phyloP scores from a whole-genome alignment of 1,140 invertebrate species.

The Globodera ellingtonae region DNA sequence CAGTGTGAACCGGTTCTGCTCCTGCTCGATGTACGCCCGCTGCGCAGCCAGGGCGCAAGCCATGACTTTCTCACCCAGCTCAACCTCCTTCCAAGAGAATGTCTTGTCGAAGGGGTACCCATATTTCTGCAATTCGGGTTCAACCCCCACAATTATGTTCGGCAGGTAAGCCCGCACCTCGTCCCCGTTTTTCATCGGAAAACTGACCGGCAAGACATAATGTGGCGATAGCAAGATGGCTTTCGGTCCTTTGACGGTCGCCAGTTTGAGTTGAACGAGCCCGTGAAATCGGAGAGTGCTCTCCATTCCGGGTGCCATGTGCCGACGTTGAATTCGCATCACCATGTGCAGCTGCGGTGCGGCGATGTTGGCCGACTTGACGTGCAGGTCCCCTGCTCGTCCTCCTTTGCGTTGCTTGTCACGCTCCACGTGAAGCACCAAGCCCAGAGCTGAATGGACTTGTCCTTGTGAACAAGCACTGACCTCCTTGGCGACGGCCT shows the following conservation, averaged over 20 bases:
- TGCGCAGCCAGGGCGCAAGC: not conserved
- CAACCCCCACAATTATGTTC: not conserved
- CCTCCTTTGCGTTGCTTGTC: not conserved
- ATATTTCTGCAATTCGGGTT: not conserved
- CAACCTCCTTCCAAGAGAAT: not conserved
- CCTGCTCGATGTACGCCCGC: not conserved
- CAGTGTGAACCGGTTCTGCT: not conserved
- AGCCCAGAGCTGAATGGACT: not conserved
- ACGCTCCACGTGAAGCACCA: not conserved
- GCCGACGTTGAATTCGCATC: too few relatives aligned
- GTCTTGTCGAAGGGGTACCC: not conserved
- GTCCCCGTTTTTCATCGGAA: not conserved
- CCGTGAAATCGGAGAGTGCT: too few relatives aligned
- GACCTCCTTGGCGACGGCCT: not conserved
- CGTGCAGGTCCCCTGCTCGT: not conserved
- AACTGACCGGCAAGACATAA: not conserved
- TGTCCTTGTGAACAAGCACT: not conserved
- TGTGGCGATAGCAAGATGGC: not conserved
- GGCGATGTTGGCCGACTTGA: not conserved
- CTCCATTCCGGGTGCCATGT: too few relatives aligned
- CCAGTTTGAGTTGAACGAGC: not conserved
- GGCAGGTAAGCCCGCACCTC: not conserved
- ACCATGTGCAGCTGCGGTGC: too few relatives aligned
- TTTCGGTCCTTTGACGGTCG: not conserved
- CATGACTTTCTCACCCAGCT: not conserved